Base-by-base conservation (phyloP, 2,888 invertebrate species). In the Parapristionchus giblindavisi region DNA sequence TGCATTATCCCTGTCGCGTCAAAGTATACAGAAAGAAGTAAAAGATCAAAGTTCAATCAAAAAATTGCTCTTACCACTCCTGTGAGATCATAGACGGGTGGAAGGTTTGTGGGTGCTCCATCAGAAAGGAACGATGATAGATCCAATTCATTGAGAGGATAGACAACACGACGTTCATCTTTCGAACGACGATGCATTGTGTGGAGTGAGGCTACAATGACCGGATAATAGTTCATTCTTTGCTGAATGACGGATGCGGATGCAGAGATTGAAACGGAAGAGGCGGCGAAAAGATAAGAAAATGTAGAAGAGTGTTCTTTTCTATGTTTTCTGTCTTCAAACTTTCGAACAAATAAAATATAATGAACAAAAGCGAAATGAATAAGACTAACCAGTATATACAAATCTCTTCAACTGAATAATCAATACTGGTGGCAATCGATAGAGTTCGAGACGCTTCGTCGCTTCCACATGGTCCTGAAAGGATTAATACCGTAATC, bases 41-140 rank as follows among this genome's bases (percentile, higher is more conserved):
- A 43, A 43, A 43, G 17, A 14, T 43, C 43, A 43, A 43, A 43
- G 43, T 17, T 17, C 11, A 17, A 14, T 56, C 24, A 8, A 24
- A n/a, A 56, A 6, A 56, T 11, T 11, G 58, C 24, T 27, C 89
- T 73, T 89, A 91, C 89, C 3, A 90, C 90, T 14, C 89, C 90
- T 78, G 89, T 90, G 76, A 91, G 85, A 80, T 91, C 91, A 82
- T 91, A 91, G 3, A 89, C 79, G 76, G 78, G 77, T 48, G 85
- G 84, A 65, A 75, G 82, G 0, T 84, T 84, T 70, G 83, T 80
- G 24, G 85, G 80, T 11, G 83, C 81, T 3, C 79, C 80, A 2
- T 78, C 78, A 3, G 82, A 78, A 27, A 84, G 77, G 70, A 81
- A 84, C 0, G 81, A 80, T 40, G 79, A 73, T 78, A 84, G 80